phyloP scores from a whole-genome alignment of 2,888 invertebrate genomes.

The Ormia ochracea region DNA sequence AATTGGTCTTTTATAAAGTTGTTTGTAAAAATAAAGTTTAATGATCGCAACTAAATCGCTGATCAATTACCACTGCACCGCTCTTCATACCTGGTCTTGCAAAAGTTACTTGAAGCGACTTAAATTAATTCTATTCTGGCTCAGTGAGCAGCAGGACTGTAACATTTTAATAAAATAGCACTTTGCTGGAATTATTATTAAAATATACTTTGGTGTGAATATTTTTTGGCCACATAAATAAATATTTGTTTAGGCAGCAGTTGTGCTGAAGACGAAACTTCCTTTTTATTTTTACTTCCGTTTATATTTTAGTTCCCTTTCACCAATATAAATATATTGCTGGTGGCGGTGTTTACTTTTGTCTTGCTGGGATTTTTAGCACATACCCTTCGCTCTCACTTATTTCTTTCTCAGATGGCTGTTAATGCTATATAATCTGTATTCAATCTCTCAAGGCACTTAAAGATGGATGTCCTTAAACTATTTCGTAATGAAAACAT shows the following conservation, averaged over 20 bases:
- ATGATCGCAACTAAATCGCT: no score
- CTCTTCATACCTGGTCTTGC: no score
- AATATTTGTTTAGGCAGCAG: background rate
- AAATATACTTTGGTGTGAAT: background rate
- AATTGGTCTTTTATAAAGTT: no score
- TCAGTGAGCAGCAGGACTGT: no score
- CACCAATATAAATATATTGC: constrained; percentile 1
- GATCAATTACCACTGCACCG: no score
- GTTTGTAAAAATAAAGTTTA: no score
- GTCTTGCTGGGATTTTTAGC: background rate
- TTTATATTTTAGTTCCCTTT: background rate
- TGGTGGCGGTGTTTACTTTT: background rate
- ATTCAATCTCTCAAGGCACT: constrained; percentile 52
- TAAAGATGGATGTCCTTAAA: constrained; percentile 50
- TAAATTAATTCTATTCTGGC: no score
- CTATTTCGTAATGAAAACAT: constrained; percentile 40
- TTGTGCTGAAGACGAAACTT: constrained; percentile 3
- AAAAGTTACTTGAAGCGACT: no score
- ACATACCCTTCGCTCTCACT: background rate
- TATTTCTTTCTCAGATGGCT: background rate
- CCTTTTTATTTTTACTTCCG: background rate
- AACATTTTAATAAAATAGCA: background rate
- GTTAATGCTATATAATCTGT: constrained; percentile 40
- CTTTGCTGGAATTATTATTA: background rate
- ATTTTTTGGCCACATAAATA: background rate